phyloP scores from a whole-genome alignment of 2,797 vertebrate genomes.

The Manis javanica region DNA sequence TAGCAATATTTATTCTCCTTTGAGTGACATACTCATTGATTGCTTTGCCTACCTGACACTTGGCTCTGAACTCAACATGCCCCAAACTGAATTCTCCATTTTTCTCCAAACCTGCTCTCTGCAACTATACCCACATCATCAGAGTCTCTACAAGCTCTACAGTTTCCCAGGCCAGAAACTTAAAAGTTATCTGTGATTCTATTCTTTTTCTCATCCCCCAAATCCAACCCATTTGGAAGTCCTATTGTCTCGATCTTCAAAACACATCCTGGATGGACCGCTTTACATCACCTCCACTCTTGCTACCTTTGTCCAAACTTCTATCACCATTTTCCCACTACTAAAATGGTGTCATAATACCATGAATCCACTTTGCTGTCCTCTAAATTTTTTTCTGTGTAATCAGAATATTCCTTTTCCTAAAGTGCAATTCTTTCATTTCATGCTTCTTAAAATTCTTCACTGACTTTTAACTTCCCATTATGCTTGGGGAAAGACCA shows the following conservation, averaged over 20 bases:
- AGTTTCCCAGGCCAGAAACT: neutral
- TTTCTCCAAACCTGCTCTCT: neutral
- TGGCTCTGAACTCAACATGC: neutral
- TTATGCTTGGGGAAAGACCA: neutral
- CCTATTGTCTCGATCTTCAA: neutral
- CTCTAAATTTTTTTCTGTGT: neutral
- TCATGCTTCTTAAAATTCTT: neutral
- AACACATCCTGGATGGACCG: rapidly evolving
- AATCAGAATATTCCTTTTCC: neutral
- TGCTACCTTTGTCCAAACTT: neutral
- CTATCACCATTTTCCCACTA: neutral
- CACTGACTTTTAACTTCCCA: neutral
- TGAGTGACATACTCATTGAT: neutral
- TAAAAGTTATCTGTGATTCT: neutral
- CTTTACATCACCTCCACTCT: neutral
- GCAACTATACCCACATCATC: neutral
- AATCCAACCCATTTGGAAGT: neutral
- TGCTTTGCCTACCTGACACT: neutral
- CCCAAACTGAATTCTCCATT: neutral
- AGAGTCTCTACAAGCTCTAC: neutral
- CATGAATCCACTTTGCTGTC: neutral
- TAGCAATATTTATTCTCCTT: neutral
- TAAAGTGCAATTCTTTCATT: neutral
- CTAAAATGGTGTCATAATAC: neutral
- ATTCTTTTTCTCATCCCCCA: neutral